Base-by-base conservation (phyloP, 2,888 invertebrate species). In the Barypeithes pellucidus region DNA sequence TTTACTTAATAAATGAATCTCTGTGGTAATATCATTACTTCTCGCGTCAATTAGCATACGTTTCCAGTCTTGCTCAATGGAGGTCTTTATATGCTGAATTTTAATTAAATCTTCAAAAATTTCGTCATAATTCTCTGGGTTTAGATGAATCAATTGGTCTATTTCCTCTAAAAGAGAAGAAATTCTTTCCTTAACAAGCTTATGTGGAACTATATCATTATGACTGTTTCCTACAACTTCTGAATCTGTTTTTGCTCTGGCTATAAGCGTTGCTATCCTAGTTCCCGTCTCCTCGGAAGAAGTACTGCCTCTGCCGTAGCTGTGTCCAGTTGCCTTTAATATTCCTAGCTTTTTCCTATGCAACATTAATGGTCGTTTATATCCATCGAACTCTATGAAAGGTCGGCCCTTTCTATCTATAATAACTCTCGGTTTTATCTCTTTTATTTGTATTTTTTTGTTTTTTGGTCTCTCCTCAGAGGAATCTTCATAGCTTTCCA, bases 11-110 rank as follows among this genome's bases (percentile, higher is more conserved):
- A 85, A 72, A 33, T 75, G 73, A 20, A 83, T 80, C 78, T 84
- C 84, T 1, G 78, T 75, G n/a, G 77, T 72, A 11, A 80, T 76
- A 29, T 84, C 81, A 60, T 83, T 80, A 14, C 77, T 75, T 68
- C 79, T 79, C 33, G 82, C 79, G 20, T 80, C 79, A 20, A 80
- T 79, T 12, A 85, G 67, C 2, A 81, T 50, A 20, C 82, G 78
- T 57, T 83, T 84, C 85, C 85, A 85, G 33, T 84, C 83, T 54
- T 81, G 78, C 0, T 81, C 80, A 4, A 84, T 77, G 0, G 80
- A 78, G 4, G 78, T 77, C 67, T 84, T 84, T 36, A 84, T 78
- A 24, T 79, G 78, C 67, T 86, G 82, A 9, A 85, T 68, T 69
- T 82, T 82, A 0, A 81, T 75, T 7, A 86, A 61, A 12, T 82